A percentile compares a stretch with the other conserved stretches of the same genome.
Evolutionary conservation across 2,888 invertebrate genomes (phyloP).

Genomic region (Ophion obscuratus): DNA sequence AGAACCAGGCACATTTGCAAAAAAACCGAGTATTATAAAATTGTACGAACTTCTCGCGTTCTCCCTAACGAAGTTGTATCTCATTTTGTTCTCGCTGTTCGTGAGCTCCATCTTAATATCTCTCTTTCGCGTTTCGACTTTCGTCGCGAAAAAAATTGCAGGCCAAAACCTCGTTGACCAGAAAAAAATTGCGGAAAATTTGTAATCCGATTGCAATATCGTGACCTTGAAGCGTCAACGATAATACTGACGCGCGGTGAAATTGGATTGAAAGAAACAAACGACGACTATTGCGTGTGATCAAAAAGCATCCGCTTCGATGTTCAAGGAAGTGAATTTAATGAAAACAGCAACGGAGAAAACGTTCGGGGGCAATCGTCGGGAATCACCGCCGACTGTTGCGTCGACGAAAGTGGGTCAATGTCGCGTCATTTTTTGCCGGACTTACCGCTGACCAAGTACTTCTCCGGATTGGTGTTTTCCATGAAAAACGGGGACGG

Average conservation of each 20-base stretch:
- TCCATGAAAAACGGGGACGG: constrained; percentile 89
- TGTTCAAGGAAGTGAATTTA: constrained; percentile 30
- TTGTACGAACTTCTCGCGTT: constrained; percentile 71
- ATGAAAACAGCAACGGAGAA: constrained; percentile 62
- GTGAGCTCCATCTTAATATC: constrained; percentile 55
- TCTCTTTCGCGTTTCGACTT: not conserved
- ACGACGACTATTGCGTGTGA: constrained; percentile 12
- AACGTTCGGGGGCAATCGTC: not conserved
- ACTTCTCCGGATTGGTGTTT: constrained; percentile 87
- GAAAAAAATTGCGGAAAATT: constrained; percentile 32
- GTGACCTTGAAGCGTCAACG: constrained; percentile 41
- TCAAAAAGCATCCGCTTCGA: constrained; percentile 16
- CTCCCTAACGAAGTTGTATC: constrained; percentile 72
- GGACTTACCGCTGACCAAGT: constrained; percentile 87
- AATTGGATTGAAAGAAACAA: constrained; percentile 44
- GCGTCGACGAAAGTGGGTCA: constrained; percentile 51
- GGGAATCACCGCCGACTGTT: constrained; percentile 37
- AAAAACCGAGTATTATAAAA: not conserved
- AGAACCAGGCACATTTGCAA: not conserved
- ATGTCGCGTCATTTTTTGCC: constrained; percentile 9
- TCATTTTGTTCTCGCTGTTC: constrained; percentile 65
- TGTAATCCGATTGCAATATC: constrained; percentile 11
- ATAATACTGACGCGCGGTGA: constrained; percentile 32
- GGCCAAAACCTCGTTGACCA: not conserved
- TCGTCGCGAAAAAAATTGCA: not conserved